Evolutionary conservation across 2,113 vertebrate species (phyloP), one percentile per base, ranked within the genome.

Genomic region (Rattus rattus): DNA sequence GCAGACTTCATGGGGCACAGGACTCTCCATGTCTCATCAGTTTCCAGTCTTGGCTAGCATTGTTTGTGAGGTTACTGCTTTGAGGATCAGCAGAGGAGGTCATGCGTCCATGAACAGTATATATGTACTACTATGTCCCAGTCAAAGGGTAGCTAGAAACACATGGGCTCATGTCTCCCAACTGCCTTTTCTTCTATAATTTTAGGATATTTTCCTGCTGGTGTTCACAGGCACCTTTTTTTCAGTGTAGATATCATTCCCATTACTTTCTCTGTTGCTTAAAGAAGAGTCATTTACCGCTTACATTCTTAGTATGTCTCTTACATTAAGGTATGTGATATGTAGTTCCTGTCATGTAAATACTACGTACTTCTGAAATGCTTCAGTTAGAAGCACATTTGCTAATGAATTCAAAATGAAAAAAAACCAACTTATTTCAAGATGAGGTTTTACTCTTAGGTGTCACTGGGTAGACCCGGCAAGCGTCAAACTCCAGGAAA

Each of bases 381-480:
- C 28, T 81, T 49, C 92, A 90, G 19, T 77, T 75, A 63, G 26
- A 84, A 69, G 6, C 26, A 63, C 9, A 36, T 75, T 19, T 73
- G 5, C 33, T 6, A 47, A 69, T 87, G 17, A 72, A 96, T 63
- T 93, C 56, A 83, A 92, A 92, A 94, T 39, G 39, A 92, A 92
- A 84, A 6, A 28, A 2, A 69, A 14, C 28, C 6, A 10, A 16
- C 9, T 20, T 86, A 47, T 67, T 86, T 67, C 9, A 2, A 47
- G 36, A 30, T 47, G 28, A 30, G 14, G 13, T 49, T 49, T 67
- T 16, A 49, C 22, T 49, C 9, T 20, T 67, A 14, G 43, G 43
- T 33, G 43, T 52, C 9, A 49, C 16, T 67, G 43, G 5, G 9
- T 67, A 69, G 30, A 28, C 17, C 9, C 36, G 26, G 17, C 43